These are phyloP conservation scores for Chrysemys picta DNA, from an alignment of 2,113 vertebrate genomes.

Conservation along the genomic window DNA sequence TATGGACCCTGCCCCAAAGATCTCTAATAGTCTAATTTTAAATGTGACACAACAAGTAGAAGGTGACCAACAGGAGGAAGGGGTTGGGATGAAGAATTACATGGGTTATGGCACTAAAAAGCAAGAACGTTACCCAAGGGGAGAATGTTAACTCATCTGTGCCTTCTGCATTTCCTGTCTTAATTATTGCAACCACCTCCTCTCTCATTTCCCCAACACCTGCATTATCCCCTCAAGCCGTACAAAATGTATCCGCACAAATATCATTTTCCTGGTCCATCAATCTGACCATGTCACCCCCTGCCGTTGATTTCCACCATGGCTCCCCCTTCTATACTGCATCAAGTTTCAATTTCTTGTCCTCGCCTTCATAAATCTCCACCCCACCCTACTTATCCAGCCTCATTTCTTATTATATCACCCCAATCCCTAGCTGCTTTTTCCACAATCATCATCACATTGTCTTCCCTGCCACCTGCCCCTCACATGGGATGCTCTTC, in stretches of 20 bases:
- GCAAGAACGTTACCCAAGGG: background rate
- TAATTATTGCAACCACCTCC: background rate
- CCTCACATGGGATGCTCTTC: background rate
- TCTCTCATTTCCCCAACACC: background rate
- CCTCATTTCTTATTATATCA: background rate
- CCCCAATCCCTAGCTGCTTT: background rate
- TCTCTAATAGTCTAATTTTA: background rate
- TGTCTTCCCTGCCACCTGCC: background rate
- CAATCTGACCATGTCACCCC: rapidly evolving
- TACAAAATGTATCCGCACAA: background rate
- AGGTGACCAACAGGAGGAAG: background rate
- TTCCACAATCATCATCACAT: background rate
- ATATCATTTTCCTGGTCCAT: background rate
- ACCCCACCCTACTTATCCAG: rapidly evolving
- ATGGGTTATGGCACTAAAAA: constrained; percentile 18
- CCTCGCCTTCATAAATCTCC: background rate
- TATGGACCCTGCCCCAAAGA: constrained; percentile 10
- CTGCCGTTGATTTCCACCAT: rapidly evolving
- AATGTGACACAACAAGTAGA: background rate
- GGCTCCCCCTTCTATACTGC: background rate
- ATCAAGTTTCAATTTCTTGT: background rate
- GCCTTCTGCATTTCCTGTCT: background rate
- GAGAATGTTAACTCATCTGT: background rate
- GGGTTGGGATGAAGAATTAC: constrained; percentile 14
- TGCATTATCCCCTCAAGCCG: background rate